Base-by-base conservation (phyloP, 2,113 vertebrate species). In the Cryptoleucopteryx plumbea region DNA sequence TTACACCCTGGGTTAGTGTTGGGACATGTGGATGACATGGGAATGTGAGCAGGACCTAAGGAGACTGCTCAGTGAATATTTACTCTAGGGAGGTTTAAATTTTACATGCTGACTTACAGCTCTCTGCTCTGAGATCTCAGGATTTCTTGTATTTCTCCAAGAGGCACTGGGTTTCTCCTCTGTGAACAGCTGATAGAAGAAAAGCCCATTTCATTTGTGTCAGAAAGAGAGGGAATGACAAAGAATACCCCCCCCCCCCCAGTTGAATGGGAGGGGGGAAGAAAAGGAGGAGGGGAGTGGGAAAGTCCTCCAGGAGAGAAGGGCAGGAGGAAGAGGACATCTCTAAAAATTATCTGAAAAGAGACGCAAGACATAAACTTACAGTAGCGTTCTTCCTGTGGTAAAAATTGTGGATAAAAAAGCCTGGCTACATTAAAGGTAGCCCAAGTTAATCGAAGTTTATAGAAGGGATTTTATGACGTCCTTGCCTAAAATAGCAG, bases 171-270 rank as follows among this genome's bases (percentile, higher is more conserved):
- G 11, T 87, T 59, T 92, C 67, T 94, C 22, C 40, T 70, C 90
- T 52, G 82, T 80, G 92, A 96, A 91, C 93, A 94, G 90, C 96
- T 94, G 95, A 96, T 66, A 66, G 88, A 93, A 95, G 92, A 96
- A 93, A 95, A 93, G 82, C 82, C 67, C 63, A 21, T 92, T 96
- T 94, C 34, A 88, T 94, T 81, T 93, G 82, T 93, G 79, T 88
- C 67, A 87, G 82, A 93, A 96, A 82, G 52, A 91, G 63, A 68
- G 56, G 53, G 70, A 93, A 93, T 77, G 78, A 96, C 90, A 96
- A 96, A 94, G 90, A 96, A 48, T 92, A 52, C 56, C 34, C 55
- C 36, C 43, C 2, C n/a, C n/a, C 15, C 45, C 58, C 31, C 29
- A 58, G 53, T 17, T 85, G 82, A 93, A 95, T 68, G 70, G 74